phyloP scores from a whole-genome alignment of 2,888 invertebrate genomes.

The Scelioninae gen. 2 region DNA sequence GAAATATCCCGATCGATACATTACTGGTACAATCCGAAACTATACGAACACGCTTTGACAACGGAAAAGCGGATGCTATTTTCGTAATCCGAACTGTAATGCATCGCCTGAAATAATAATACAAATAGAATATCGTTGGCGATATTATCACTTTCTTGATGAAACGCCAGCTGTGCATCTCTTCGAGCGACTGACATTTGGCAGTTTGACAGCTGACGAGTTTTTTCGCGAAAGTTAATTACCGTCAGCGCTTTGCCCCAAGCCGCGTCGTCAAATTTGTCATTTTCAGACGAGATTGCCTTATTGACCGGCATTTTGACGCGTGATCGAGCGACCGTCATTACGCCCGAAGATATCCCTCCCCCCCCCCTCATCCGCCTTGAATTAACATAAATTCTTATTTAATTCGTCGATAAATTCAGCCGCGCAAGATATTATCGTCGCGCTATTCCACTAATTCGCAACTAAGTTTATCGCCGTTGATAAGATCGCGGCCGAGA shows the following conservation, averaged over 20 bases:
- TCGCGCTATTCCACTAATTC: conserved; percentile 72
- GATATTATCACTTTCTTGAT: conserved; percentile 50
- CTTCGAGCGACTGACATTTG: conserved; percentile 49
- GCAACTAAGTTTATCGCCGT: conserved; percentile 71
- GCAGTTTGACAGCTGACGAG: conserved; percentile 54
- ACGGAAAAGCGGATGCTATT: conserved; percentile 21
- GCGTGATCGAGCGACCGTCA: conserved; percentile 21
- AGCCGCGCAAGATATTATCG: conserved; percentile 69
- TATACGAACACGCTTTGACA: conserved; percentile 6
- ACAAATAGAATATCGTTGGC: conserved; percentile 52
- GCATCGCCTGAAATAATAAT: conserved; percentile 46
- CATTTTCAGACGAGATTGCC: no score
- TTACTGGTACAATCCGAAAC: no score
- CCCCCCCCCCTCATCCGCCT: conserved; percentile 10
- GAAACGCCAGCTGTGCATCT: conserved; percentile 43
- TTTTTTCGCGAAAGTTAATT: conserved; percentile 56
- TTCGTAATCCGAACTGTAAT: conserved; percentile 32
- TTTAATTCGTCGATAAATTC: conserved; percentile 74
- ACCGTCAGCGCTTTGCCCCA: conserved; percentile 12
- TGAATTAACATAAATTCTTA: conserved; percentile 72
- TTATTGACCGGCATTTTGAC: conserved; percentile 18
- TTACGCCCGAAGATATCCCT: conserved; percentile 24
- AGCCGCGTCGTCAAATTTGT: no score
- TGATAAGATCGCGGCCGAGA: conserved; percentile 62
- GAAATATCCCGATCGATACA: no score